Base-by-base conservation (phyloP, 1,140 invertebrate genomes). In the Doryteuthis pealeii region DNA sequence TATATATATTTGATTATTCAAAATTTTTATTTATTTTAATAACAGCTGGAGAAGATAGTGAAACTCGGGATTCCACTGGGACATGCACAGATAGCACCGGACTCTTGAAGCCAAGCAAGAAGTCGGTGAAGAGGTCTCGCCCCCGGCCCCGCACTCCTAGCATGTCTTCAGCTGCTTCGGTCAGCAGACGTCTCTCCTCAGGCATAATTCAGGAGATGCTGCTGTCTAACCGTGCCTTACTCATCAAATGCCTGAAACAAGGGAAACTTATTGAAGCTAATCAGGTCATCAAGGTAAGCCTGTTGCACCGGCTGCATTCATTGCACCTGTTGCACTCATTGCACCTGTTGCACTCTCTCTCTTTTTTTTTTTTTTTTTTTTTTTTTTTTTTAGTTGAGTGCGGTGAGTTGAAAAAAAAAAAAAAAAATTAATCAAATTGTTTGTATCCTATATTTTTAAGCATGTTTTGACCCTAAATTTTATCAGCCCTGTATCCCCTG, bases 251-350 rank as follows among this genome's bases (percentile, higher is more conserved):
- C 71, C 74, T 87, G n/a, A 78, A 80, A 30, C 82, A 78, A 72
- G 76, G 78, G 30, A 82, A 84, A 45, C 77, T 79, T 31, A 77
- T 73, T 0, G 84, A 87, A 72, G 85, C 85, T 30, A 73, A 79
- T 15, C 84, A 87, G 76, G 84, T 87, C 40, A 81, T 85, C 35
- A 87, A 87, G 80, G 86, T 87, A 76, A 33, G 40, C 35, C 2
- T 26, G 14, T 62, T 28, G n/a, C n/a, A n/a, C n/a, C 8, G 33
- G 28, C 26, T 71, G 33, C 22, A 71, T 15, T 28, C 12, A 40
- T 33, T 45, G 15, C 40, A 35, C 5, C 6, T n/a, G n/a, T 15
- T 10, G 22, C 8, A 54, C 28, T n/a, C n/a, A n/a, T n/a, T n/a
- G n/a, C n/a, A n/a, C n/a, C n/a, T n/a, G n/a, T 14, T 33, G 54